These are phyloP conservation scores for Panagrolaimus sp. DNA, from an alignment of 1,140 invertebrate species.

Conservation along the genomic window DNA sequence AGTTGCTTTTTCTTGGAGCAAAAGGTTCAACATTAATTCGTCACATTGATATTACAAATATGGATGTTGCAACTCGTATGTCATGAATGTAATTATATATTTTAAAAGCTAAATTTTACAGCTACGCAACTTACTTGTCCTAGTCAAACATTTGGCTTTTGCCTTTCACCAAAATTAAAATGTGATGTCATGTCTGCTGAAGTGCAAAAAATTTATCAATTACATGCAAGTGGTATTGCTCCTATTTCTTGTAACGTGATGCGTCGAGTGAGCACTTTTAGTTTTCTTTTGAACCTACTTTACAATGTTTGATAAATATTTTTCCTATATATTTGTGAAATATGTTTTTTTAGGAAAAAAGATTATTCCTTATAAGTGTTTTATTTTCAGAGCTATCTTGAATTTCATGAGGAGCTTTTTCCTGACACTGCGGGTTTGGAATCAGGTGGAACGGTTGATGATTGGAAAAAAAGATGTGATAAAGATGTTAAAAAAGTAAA, in stretches of 20 bases:
- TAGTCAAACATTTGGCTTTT: not conserved
- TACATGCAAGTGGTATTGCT: not conserved
- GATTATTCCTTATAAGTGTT: too few relatives aligned
- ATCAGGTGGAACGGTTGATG: too few relatives aligned
- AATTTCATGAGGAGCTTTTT: too few relatives aligned
- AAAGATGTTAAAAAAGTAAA: too few relatives aligned
- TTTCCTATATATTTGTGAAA: not conserved
- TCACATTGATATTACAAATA: not conserved
- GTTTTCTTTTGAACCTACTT: not conserved
- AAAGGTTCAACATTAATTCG: not conserved
- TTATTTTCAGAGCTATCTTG: too few relatives aligned
- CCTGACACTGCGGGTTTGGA: too few relatives aligned
- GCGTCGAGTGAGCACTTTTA: not conserved
- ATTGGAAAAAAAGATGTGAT: too few relatives aligned
- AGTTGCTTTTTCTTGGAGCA: not conserved
- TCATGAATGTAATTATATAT: not conserved
- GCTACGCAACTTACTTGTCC: too few relatives aligned
- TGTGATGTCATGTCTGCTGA: not conserved
- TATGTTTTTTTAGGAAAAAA: not conserved
- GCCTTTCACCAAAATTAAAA: not conserved
- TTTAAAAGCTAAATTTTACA: too few relatives aligned
- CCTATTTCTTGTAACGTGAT: not conserved
- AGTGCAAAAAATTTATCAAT: not conserved
- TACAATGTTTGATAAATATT: too few relatives aligned
- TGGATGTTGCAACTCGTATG: not conserved